Conservation (phyloP, 2,888 invertebrate genomes). For the Aelia acuminata region DNA sequence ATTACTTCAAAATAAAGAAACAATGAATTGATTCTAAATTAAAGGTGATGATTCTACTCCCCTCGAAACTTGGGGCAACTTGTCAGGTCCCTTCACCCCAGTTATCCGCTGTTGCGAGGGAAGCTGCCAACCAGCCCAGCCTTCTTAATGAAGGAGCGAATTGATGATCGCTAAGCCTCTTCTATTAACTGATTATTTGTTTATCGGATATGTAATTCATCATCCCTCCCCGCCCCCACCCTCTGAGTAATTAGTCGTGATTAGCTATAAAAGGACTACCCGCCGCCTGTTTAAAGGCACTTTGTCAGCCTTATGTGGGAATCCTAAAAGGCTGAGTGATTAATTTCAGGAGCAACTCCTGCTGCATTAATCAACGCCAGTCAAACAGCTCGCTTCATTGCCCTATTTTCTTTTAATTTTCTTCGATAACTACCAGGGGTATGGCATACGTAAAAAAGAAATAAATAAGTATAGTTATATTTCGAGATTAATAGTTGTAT, state of each 20-base stretch:
- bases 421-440: slow-evolving; percentile 10
- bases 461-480: too few species aligned
- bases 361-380: slow-evolving; percentile 27
- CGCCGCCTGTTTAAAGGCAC: neutral
- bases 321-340: slow-evolving; percentile 38
- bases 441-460: too few species aligned
- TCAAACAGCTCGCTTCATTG: neutral
- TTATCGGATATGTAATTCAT: slow-evolving; percentile 28
- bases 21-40: too few species aligned
- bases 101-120: neutral
- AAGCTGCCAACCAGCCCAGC: neutral
- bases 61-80: too few species aligned
- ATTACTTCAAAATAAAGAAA: too few species aligned
- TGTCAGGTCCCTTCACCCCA: too few species aligned
- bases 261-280: slow-evolving; percentile 16
- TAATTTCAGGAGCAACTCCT: slow-evolving; percentile 27
- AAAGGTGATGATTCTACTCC: too few species aligned
- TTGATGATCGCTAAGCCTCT: neutral
- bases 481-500: too few species aligned
- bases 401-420: slow-evolving; percentile 9
- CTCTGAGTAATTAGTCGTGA: slow-evolving; percentile 10
- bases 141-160: neutral
- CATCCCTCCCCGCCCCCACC: neutral
- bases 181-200: slow-evolving; percentile 47
- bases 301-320: slow-evolving; percentile 38